Percentiles rank a stretch among this genome's conserved stretches.
Evolutionary conservation across 2,888 invertebrate genomes (phyloP).

Genomic region (Agonopterix heracliana): DNA sequence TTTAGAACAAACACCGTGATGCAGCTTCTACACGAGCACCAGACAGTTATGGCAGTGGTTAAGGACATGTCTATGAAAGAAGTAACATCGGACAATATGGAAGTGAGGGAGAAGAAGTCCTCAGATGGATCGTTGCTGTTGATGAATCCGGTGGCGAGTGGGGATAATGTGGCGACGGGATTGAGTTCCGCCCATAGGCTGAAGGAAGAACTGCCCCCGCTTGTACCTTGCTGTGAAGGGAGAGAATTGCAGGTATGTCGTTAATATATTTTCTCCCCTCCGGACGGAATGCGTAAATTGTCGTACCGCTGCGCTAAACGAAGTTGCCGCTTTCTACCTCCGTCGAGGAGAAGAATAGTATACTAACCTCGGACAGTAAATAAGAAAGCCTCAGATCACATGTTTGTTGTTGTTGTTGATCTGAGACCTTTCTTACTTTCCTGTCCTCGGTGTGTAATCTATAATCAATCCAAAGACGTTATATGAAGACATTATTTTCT

Average conservation of each 20-base stretch:
- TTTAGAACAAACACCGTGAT: slow-evolving; percentile 26
- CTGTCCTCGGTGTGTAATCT: too few species aligned
- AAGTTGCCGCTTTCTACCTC: too few species aligned
- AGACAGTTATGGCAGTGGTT: slow-evolving; percentile 29
- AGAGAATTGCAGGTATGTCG: slow-evolving; percentile 49
- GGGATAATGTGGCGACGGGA: slow-evolving; percentile 56
- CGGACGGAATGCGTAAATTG: background rate
- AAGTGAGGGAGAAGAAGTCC: slow-evolving; percentile 43
- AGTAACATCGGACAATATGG: slow-evolving; percentile 39
- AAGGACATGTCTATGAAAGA: slow-evolving; percentile 34
- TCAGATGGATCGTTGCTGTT: slow-evolving; percentile 48
- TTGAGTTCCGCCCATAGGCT: slow-evolving; percentile 51
- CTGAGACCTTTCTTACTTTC: too few species aligned
- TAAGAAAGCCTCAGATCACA: too few species aligned
- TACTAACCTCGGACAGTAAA: too few species aligned
- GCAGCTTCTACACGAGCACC: slow-evolving; percentile 57
- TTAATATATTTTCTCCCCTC: background rate
- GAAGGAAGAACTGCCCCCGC: slow-evolving; percentile 54
- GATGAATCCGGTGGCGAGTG: slow-evolving; percentile 66
- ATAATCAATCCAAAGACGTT: background rate
- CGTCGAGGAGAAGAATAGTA: too few species aligned
- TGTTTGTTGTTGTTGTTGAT: too few species aligned
- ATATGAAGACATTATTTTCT: too few species aligned
- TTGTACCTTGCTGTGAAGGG: slow-evolving; percentile 66
- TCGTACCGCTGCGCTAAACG: too few species aligned